Evolutionary conservation across 2,113 vertebrate genomes (phyloP).

Genomic region (Thermophis baileyi): DNA sequence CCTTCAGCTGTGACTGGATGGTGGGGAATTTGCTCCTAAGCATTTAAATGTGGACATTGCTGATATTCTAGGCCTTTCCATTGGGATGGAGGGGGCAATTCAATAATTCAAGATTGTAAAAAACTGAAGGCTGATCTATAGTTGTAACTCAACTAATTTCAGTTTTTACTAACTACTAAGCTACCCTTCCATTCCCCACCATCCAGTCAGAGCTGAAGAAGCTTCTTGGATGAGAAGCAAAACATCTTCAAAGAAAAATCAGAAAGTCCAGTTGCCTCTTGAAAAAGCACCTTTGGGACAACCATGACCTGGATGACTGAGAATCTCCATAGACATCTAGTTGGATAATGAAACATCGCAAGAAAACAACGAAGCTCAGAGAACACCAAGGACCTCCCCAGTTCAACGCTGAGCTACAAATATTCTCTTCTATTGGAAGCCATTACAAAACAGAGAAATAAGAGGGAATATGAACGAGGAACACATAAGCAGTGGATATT

Average conservation of each 20-base stretch:
- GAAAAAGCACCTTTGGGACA: too few species aligned
- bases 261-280: too few species aligned
- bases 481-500: not conserved
- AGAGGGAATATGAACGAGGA: not conserved
- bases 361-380: not conserved
- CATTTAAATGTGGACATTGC: not conserved
- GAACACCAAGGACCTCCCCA: not conserved
- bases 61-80: too few species aligned
- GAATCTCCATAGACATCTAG: too few species aligned
- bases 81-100: not conserved
- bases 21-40: not conserved
- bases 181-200: not conserved
- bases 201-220: too few species aligned
- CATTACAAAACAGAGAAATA: not conserved
- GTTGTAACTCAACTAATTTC: not conserved
- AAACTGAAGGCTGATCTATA: not conserved
- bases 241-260: too few species aligned
- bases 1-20: too few species aligned
- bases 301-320: too few species aligned
- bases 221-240: too few species aligned
- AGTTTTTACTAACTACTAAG: not conserved
- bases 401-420: not conserved
- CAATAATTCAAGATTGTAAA: not conserved
- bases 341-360: not conserved
- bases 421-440: not conserved